These are phyloP conservation scores for Corynorhinus townsendii DNA, from an alignment of 2,113 vertebrate genomes.

Conservation along the genomic window DNA sequence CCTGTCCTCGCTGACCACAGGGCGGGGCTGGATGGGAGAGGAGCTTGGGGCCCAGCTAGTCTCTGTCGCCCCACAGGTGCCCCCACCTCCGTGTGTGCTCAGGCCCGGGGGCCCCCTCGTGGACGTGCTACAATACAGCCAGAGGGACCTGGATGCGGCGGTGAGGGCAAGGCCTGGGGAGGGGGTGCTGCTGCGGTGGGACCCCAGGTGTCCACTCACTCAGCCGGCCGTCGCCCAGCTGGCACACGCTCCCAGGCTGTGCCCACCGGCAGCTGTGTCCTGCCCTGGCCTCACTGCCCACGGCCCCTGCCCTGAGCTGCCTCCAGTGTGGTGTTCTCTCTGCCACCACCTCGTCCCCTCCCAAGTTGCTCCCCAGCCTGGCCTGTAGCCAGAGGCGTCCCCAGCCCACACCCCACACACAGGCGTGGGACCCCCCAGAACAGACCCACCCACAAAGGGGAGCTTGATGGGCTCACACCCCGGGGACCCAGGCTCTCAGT, in stretches of 20 bases:
- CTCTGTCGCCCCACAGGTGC: slow-evolving; percentile 5
- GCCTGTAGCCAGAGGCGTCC: accelerated
- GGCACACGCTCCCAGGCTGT: no score
- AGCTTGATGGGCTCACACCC: not conserved
- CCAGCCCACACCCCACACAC: no score
- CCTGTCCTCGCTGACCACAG: not conserved
- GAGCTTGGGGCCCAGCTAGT: not conserved
- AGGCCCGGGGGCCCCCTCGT: slow-evolving; percentile 82
- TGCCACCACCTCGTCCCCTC: accelerated
- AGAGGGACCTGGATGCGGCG: slow-evolving; percentile 91
- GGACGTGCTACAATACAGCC: slow-evolving; percentile 91
- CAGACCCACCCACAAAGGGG: not conserved
- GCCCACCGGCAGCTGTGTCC: not conserved
- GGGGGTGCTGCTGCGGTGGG: accelerated
- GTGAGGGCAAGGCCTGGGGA: slow-evolving; percentile 60
- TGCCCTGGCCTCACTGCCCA: not conserved
- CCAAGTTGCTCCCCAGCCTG: no score
- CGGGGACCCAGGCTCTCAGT: accelerated
- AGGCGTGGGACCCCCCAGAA: no score
- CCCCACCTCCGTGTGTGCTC: not conserved
- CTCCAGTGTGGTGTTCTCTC: not conserved
- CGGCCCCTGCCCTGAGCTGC: not conserved
- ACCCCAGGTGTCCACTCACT: accelerated
- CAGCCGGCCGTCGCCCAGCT: accelerated
- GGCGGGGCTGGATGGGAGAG: accelerated